Evolutionary conservation across 2,113 vertebrate genomes (phyloP).

Genomic region (Eulemur macaco): DNA sequence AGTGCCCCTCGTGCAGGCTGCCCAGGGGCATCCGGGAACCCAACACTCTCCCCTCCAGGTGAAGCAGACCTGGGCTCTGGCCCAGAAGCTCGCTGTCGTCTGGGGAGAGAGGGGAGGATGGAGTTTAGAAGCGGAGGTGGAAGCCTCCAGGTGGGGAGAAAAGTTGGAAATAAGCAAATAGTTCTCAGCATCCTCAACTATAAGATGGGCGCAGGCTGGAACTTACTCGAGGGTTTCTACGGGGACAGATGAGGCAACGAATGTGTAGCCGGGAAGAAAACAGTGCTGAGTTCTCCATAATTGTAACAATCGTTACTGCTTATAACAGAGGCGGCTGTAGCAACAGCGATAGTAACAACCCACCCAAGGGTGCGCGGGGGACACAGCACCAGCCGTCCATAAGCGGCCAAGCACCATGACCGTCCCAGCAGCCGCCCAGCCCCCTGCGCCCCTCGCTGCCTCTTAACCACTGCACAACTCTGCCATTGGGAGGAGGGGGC

Average conservation of each 20-base stretch:
- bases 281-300: background rate
- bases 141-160: background rate
- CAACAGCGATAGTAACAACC: background rate
- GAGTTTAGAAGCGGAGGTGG: background rate
- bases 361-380: too few relatives aligned
- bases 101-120: background rate
- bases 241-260: background rate
- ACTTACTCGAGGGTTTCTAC: background rate
- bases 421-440: background rate
- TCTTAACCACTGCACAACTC: rapidly evolving
- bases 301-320: background rate
- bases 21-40: background rate
- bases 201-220: background rate
- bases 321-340: too few relatives aligned
- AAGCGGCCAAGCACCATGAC: background rate
- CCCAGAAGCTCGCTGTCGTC: background rate
- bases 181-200: background rate
- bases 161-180: background rate
- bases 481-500: too few relatives aligned
- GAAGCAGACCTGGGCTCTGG: background rate
- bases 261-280: background rate
- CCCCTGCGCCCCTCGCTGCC: rapidly evolving
- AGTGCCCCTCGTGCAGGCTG: background rate
- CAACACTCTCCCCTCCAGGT: background rate
- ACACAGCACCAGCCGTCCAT: too few relatives aligned